Evolutionary conservation across 1,140 invertebrate species (phyloP), one percentile per base, ranked within the genome.

Genomic region (Drosophila hydei): DNA sequence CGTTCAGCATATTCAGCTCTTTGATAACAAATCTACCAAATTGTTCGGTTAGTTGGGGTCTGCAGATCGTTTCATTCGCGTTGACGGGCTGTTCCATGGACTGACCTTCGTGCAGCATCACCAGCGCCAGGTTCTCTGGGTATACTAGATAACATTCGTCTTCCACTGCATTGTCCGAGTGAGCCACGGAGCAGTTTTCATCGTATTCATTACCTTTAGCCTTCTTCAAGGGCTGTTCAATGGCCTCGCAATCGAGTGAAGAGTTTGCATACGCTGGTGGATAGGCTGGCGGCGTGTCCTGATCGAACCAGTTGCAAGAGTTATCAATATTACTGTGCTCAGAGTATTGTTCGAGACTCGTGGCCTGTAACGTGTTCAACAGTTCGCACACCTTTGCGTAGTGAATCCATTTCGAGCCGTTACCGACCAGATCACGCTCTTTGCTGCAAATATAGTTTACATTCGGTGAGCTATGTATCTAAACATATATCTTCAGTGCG

Each of bases 11-110:
- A 7, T 48, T 38, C 6, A 81, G 19, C 27, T 81, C 78, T 21
- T 81, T 77, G 18, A 42, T 61, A 23, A 81, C 47, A n/a, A 83
- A 77, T 33, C 70, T 19, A 36, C 63, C 65, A 52, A 81, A 81
- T 45, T 80, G 68, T 38, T 73, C 55, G 11, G 52, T 27, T 8
- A 60, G 21, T 33, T 61, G 23, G 5, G 47, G 7, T 16, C 30
- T n/a, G 25, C 14, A 1, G 30, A 45, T 8, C 7, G 4, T 25
- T 7, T 40, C 36, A 0, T 18, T 2, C 1, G 14, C 9, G 11
- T 33, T 54, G n/a, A 2, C 2, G 3, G 33, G 5, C 25, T 64
- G 23, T 3, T 43, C 43, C 8, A 21, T n/a, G 16, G 30, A 16
- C 4, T 50, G 27, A 30, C 14, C 43, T 0, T 48, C 4, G 1